A percentile compares a stretch with the other conserved stretches of the same genome.
phyloP scores from a whole-genome alignment of 2,888 invertebrate genomes.

The Dynastes grantii region DNA sequence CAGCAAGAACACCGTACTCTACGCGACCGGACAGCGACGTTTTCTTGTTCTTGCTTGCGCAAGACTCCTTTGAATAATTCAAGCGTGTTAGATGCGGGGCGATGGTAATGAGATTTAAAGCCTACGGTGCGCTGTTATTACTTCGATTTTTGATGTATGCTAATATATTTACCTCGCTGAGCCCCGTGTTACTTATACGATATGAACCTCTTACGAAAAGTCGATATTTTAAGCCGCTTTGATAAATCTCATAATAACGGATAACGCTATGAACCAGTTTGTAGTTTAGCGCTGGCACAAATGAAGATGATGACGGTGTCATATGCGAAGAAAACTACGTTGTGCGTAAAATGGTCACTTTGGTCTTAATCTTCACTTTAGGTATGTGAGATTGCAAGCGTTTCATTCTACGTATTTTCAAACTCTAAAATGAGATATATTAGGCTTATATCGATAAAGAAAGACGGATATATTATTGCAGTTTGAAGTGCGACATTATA shows the following conservation, averaged over 20 bases:
- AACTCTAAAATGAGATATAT: no score
- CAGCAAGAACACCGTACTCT: neutral
- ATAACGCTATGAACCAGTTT: slow-evolving; percentile 24
- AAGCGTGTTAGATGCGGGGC: slow-evolving; percentile 9
- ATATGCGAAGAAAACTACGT: neutral
- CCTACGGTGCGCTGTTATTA: slow-evolving; percentile 28
- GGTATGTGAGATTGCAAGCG: no score
- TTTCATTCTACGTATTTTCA: no score
- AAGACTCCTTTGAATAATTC: slow-evolving; percentile 20
- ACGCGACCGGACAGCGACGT: neutral
- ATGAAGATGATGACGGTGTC: neutral
- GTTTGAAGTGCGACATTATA: no score
- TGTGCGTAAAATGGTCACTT: neutral
- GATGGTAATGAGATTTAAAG: slow-evolving; percentile 27
- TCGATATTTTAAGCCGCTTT: slow-evolving; percentile 3
- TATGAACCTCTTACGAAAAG: neutral
- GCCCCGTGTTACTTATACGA: neutral
- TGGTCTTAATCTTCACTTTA: neutral
- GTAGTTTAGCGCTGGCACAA: neutral
- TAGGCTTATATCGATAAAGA: no score
- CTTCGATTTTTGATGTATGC: slow-evolving; percentile 33
- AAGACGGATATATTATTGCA: no score
- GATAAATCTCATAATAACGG: slow-evolving; percentile 20
- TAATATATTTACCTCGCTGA: slow-evolving; percentile 14
- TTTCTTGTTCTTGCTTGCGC: slow-evolving; percentile 21